A percentile compares a stretch with the other conserved stretches of the same genome.
Evolutionary conservation across 37 sponge, comb jelly and placozoan genomes (phyloP).

Genomic region (Haliclona indistincta): DNA sequence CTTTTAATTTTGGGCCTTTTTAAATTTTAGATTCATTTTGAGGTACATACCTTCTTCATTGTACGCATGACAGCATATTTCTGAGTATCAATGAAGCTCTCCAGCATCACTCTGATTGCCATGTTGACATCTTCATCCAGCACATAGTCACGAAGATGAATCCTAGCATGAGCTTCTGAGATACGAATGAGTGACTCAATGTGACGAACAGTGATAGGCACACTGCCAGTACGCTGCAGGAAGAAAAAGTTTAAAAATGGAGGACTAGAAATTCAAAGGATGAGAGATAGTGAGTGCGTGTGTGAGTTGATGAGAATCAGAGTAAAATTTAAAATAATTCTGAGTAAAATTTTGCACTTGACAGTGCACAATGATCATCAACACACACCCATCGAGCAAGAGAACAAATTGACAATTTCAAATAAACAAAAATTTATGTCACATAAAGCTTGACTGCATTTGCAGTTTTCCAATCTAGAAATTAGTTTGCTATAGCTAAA

Average conservation of each 20-base stretch:
- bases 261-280: neutral
- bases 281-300: too few species aligned
- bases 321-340: neutral
- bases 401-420: neutral
- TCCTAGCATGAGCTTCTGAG: conserved; percentile 94
- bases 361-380: too few species aligned
- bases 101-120: conserved; percentile 97
- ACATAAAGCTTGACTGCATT: neutral
- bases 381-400: neutral
- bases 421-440: neutral
- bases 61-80: conserved; percentile 98
- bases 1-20: too few species aligned
- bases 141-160: conserved; percentile 96
- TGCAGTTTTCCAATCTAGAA: neutral
- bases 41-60: conserved; percentile 95
- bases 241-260: neutral
- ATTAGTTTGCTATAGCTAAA: neutral
- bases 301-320: too few species aligned
- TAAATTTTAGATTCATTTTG: too few species aligned
- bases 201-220: conserved; percentile 98
- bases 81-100: conserved; percentile 99
- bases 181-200: conserved; percentile 97
- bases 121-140: conserved; percentile 97
- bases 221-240: conserved; percentile 91
- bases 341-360: neutral